These are phyloP conservation scores for Aphidius gifuensis DNA, from an alignment of 1,140 invertebrate species.

Conservation along the genomic window DNA sequence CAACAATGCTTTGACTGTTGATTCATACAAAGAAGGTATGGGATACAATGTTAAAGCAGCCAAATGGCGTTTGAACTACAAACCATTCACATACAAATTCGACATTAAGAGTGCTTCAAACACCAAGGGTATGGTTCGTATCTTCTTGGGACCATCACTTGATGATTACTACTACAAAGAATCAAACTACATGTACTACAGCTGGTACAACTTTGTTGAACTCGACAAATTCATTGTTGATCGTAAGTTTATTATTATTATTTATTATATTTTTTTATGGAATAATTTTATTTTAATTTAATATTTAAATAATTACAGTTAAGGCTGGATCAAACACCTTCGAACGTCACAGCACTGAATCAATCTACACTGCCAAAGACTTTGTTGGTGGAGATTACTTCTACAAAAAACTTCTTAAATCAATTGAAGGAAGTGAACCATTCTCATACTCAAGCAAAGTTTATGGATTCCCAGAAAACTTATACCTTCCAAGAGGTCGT, in stretches of 20 bases:
- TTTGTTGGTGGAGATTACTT: conserved; percentile 59
- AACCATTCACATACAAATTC: conserved; percentile 62
- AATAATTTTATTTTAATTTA: background rate
- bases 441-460: conserved; percentile 44
- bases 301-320: conserved; percentile 37
- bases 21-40: conserved; percentile 40
- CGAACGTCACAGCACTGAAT: conserved; percentile 48
- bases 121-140: conserved; percentile 49
- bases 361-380: conserved; percentile 44
- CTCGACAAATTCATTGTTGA: conserved; percentile 51
- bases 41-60: conserved; percentile 49
- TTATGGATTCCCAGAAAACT: conserved; percentile 48
- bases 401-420: conserved; percentile 49
- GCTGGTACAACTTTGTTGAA: conserved; percentile 46
- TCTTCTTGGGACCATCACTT: conserved; percentile 52
- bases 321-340: conserved; percentile 50
- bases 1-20: conserved; percentile 49
- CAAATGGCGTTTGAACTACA: conserved; percentile 62
- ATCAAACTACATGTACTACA: conserved; percentile 39
- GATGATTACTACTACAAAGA: conserved; percentile 48
- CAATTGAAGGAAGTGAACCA: conserved; percentile 44
- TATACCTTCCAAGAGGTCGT: conserved; percentile 51
- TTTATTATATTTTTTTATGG: conserved; percentile 1
- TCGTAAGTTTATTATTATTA: conserved; percentile 36
- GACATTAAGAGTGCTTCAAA: conserved; percentile 53